A percentile compares a stretch with the other conserved stretches of the same genome.
Evolutionary conservation across 2,113 vertebrate genomes (phyloP).

Genomic region (Tyrannus savana): DNA sequence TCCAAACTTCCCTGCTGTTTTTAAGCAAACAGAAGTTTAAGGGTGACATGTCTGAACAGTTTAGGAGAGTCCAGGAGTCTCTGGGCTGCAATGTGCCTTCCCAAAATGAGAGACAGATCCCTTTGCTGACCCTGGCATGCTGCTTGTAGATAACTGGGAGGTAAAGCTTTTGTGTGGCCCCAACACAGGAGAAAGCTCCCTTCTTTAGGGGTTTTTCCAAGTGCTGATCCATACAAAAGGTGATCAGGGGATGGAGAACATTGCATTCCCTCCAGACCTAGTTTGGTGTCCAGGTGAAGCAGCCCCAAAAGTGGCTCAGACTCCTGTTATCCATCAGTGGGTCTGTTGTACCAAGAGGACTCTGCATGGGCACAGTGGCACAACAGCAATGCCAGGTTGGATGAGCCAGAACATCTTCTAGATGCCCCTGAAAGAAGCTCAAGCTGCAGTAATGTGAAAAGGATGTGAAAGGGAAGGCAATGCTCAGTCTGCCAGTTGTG

Average conservation of each 20-base stretch:
- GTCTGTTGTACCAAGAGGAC: not conserved
- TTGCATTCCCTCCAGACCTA: fast-evolving
- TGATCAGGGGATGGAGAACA: not conserved
- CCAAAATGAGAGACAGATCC: not conserved
- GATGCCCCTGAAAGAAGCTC: not conserved
- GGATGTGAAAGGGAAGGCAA: not conserved
- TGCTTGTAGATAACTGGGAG: not conserved
- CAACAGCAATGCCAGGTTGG: not conserved
- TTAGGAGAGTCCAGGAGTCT: not conserved
- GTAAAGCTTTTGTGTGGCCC: not conserved
- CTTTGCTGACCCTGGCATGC: fast-evolving
- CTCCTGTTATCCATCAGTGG: fast-evolving
- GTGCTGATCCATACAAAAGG: not conserved
- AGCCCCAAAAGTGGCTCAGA: not conserved
- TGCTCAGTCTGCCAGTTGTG: not conserved
- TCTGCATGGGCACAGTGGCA: not conserved
- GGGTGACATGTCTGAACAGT: not conserved
- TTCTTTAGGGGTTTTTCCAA: not conserved
- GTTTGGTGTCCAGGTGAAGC: not conserved
- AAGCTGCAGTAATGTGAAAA: not conserved
- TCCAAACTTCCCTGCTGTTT: not conserved
- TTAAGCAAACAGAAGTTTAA: not conserved
- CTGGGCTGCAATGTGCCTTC: not conserved
- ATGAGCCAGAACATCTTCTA: not conserved
- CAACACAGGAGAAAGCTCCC: not conserved